Evolutionary conservation across 2,113 vertebrate species (phyloP).

Genomic region (Hymenochirus boettgeri): DNA sequence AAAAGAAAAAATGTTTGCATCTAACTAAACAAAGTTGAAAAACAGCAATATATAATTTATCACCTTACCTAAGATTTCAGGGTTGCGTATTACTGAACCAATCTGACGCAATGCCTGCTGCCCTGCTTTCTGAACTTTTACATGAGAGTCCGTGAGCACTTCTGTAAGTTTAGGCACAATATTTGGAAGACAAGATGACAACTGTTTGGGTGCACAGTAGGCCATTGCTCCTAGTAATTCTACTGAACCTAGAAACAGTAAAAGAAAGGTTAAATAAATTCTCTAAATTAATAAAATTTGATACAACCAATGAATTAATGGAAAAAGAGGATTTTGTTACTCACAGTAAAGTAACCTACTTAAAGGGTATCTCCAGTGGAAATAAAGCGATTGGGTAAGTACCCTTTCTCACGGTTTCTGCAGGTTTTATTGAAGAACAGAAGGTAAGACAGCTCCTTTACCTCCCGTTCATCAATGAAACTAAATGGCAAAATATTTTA

Average conservation of each 20-base stretch:
- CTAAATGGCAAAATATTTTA: too few species aligned
- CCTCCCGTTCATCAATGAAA: too few species aligned
- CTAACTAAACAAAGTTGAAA: not conserved
- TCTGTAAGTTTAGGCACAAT: conserved; percentile 97
- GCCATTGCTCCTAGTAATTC: conserved; percentile 96
- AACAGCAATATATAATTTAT: not conserved
- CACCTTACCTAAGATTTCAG: conserved; percentile 90
- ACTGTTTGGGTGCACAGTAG: conserved; percentile 92
- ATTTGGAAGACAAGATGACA: conserved; percentile 94
- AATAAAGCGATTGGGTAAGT: too few species aligned
- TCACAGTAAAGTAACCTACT: too few species aligned
- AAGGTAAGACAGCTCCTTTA: too few species aligned
- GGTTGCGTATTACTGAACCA: conserved; percentile 95
- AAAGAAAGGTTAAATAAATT: too few species aligned
- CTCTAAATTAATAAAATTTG: too few species aligned
- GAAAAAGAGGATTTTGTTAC: too few species aligned
- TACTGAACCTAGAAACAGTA: conserved; percentile 94
- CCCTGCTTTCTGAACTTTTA: conserved; percentile 96
- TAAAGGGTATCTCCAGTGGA: too few species aligned
- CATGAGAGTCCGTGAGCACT: conserved; percentile 94
- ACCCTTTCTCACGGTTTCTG: too few species aligned
- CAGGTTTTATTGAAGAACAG: too few species aligned
- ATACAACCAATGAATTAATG: too few species aligned
- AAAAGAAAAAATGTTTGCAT: not conserved
- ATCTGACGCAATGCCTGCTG: conserved; percentile 94